Evolutionary conservation across 2,797 vertebrate species (phyloP).

Genomic region (Cichlasoma orientale): DNA sequence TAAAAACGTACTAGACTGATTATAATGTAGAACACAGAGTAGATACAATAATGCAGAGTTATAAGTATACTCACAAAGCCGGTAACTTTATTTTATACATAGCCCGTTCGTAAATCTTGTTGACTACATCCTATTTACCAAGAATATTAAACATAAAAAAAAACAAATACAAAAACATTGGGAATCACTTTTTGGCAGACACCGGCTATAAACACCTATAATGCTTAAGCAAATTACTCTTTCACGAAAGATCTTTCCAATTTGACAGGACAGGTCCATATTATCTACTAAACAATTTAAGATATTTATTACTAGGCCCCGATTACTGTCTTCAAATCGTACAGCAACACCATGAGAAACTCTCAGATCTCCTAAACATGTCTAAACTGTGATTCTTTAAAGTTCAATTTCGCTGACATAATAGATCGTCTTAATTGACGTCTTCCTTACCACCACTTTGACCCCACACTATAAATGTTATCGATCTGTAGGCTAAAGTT

Average conservation of each 20-base stretch:
- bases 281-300: neutral
- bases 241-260: neutral
- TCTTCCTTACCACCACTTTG: constrained; percentile 23
- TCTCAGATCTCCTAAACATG: neutral
- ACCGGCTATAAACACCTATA: neutral
- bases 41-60: neutral
- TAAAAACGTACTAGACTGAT: neutral
- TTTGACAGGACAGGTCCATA: neutral
- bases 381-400: neutral
- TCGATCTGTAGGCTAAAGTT: constrained; percentile 42
- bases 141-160: neutral
- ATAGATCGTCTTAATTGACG: neutral
- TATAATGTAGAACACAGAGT: neutral
- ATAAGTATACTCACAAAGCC: neutral
- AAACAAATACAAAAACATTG: neutral
- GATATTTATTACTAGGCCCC: neutral
- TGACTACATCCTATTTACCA: neutral
- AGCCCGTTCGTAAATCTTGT: neutral
- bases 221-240: neutral
- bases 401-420: neutral
- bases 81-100: neutral
- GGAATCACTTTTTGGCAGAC: neutral
- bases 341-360: neutral
- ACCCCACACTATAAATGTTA: constrained; percentile 43
- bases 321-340: neutral